A percentile compares a stretch with the other conserved stretches of the same genome.
Conservation (phyloP, 1,140 invertebrate species). For the Orchestia grillus region DNA sequence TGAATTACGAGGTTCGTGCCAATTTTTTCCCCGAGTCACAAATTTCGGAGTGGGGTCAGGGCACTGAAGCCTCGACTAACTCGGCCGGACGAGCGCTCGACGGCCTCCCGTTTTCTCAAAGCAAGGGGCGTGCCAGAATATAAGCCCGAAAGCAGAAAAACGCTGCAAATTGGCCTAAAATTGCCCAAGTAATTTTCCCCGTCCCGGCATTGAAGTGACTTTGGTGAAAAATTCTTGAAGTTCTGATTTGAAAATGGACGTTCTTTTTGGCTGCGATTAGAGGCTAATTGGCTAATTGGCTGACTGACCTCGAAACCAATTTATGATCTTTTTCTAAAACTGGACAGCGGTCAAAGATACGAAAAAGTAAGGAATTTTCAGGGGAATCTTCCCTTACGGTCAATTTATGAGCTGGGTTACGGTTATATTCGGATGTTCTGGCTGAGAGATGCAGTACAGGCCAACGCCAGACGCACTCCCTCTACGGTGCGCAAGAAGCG, state of each 20-base stretch:
- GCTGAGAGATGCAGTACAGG: too few relatives aligned
- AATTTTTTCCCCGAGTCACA: too few relatives aligned
- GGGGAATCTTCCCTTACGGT: not conserved
- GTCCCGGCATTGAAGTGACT: not conserved
- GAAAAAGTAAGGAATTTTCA: not conserved
- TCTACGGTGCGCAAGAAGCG: too few relatives aligned
- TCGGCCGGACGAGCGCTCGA: too few relatives aligned
- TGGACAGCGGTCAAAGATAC: not conserved
- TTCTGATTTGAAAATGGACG: not conserved
- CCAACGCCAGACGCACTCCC: too few relatives aligned
- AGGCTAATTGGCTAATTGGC: conserved; percentile 12
- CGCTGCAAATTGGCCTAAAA: not conserved
- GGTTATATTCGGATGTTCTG: not conserved
- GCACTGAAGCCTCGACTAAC: too few relatives aligned
- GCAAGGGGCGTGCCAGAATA: not conserved
- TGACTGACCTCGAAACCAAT: not conserved
- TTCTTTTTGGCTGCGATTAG: not conserved
- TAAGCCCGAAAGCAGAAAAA: not conserved
- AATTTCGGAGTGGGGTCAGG: too few relatives aligned
- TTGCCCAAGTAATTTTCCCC: not conserved
- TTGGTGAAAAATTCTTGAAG: not conserved
- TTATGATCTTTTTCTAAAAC: not conserved
- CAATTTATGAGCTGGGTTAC: not conserved
- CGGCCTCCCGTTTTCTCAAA: not conserved
- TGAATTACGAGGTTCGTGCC: too few relatives aligned